Evolutionary conservation across 2,113 vertebrate genomes (phyloP), one percentile per base, ranked within the genome.

Genomic region (Prunella himalayana): DNA sequence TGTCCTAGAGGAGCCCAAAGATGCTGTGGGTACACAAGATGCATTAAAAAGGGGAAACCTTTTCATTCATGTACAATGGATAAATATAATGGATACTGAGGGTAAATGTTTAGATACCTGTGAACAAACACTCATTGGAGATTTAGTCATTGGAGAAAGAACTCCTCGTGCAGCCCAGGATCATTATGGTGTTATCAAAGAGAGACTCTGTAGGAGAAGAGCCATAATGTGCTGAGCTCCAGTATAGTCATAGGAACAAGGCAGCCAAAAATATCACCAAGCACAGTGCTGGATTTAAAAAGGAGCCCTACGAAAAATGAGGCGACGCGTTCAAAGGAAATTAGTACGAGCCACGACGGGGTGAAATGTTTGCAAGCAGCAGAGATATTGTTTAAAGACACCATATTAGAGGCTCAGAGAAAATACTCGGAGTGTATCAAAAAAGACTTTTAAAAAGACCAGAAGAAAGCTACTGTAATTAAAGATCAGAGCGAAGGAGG

Each of bases 331-430:
- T 83, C 78, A 81, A 94, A 93, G 59, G 39, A 86, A 93, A 97
- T 96, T 54, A 96, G 47, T 59, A 94, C 7, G 9, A 92, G 88
- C 63, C 80, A 73, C 0, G 9, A 86, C 18, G 13, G 82, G 92
- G 54, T 92, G 94, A 95, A 86, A 96, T 92, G 76, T 95, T 95
- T 94, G 95, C 90, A 94, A 96, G 92, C 91, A 90, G 79, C 86
- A 81, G 68, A 87, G 75, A 65, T 65, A 80, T 37, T 95, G 94
- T 95, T 97, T 96, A 88, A 95, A 94, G 82, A 94, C 88, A 93
- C 66, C 54, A 21, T 83, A 80, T 90, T 90, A 93, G 71, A 93
- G 35, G 68, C 82, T 93, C 79, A 59, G 82, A 66, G 88, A 93
- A 94, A 51, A 93, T 81, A 86, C 54, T 92, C 1, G 0, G 86